phyloP scores from a whole-genome alignment of 1,140 invertebrate species.

The Zaprionus capensis region DNA sequence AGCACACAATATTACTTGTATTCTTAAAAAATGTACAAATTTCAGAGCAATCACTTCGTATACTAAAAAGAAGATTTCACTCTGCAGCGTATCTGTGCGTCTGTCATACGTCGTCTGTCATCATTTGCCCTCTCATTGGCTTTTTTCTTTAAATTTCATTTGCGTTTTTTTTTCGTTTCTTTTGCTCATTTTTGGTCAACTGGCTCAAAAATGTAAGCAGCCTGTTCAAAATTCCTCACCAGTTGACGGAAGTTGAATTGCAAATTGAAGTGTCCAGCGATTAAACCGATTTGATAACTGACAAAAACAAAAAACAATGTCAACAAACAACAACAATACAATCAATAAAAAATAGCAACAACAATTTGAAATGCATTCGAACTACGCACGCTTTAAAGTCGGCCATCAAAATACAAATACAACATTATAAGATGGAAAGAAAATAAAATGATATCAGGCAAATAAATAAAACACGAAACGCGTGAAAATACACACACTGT shows the following conservation, averaged over 20 bases:
- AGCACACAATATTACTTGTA: neutral
- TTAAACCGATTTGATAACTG: slow-evolving; percentile 46
- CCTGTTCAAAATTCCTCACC: slow-evolving; percentile 65
- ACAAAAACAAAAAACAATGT: neutral
- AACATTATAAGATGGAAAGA: slow-evolving; percentile 29
- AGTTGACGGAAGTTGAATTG: slow-evolving; percentile 81
- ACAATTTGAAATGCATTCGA: slow-evolving; percentile 63
- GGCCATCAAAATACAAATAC: slow-evolving; percentile 46
- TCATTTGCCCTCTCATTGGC: neutral
- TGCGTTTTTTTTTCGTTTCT: neutral
- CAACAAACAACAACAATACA: slow-evolving; percentile 22
- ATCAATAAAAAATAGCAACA: slow-evolving; percentile 28
- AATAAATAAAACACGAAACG: slow-evolving; percentile 34
- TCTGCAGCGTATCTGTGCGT: neutral
- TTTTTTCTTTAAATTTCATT: slow-evolving; percentile 9
- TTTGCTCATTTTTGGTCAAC: slow-evolving; percentile 46
- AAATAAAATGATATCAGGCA: slow-evolving; percentile 14
- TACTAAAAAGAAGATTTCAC: neutral
- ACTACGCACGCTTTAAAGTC: slow-evolving; percentile 44
- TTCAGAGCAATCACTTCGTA: neutral
- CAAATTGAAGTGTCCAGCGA: slow-evolving; percentile 72
- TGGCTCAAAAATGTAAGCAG: slow-evolving; percentile 50
- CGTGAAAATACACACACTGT: slow-evolving; percentile 24
- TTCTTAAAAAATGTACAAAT: neutral
- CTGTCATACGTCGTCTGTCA: neutral